phyloP scores from a whole-genome alignment of 2,797 vertebrate species.

The Sphenopsis melanotis region DNA sequence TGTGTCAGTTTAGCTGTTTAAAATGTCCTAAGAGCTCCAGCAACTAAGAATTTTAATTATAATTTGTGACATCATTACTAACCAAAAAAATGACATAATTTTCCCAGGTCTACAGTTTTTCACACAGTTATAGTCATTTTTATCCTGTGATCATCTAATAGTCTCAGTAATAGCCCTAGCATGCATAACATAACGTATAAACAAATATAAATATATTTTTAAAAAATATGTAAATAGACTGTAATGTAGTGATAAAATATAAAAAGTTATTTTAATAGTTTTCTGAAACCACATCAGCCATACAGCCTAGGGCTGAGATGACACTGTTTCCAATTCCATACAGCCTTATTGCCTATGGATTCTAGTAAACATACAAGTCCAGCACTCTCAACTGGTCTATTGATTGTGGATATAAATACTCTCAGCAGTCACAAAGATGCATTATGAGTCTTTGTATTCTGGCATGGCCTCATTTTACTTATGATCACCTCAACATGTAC shows the following conservation, averaged over 20 bases:
- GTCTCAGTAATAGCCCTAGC: background rate
- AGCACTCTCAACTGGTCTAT: background rate
- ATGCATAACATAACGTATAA: background rate
- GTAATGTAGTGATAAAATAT: background rate
- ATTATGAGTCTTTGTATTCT: background rate
- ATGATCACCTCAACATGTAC: fast-evolving
- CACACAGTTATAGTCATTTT: background rate
- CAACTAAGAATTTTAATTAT: background rate
- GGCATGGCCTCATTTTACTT: background rate
- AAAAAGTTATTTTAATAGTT: background rate
- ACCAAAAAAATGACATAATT: background rate
- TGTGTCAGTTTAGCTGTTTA: background rate
- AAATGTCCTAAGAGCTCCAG: background rate
- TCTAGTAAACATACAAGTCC: background rate
- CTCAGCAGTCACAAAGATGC: background rate
- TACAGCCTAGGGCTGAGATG: background rate
- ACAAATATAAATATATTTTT: background rate
- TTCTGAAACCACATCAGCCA: background rate
- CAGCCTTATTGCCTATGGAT: background rate
- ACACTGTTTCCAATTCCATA: background rate
- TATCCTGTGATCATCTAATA: background rate
- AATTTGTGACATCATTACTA: background rate
- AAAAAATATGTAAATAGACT: background rate
- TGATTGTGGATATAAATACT: background rate
- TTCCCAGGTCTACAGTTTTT: background rate